phyloP scores from a whole-genome alignment of 2,797 vertebrate species.

The Sebastes elongatus region DNA sequence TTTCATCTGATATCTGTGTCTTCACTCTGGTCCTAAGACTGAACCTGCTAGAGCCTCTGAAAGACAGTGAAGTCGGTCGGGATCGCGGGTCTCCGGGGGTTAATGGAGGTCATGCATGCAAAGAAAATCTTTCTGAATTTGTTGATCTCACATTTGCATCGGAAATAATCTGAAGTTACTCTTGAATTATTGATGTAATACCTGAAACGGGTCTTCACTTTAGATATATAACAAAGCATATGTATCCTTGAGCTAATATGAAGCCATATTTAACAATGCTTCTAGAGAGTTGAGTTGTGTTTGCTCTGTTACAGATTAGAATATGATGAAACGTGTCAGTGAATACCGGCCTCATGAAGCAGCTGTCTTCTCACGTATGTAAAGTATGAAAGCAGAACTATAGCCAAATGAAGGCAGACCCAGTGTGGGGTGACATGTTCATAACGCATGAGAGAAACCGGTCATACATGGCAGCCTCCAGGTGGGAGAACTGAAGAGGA shows the following conservation, averaged over 20 bases:
- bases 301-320: neutral
- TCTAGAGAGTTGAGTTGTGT: neutral
- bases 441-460: constrained; percentile 2
- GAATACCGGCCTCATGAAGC: neutral
- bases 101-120: neutral
- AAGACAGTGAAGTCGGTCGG: too few relatives aligned
- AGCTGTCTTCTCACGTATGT: neutral
- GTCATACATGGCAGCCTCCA: constrained; percentile 26
- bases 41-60: too few relatives aligned
- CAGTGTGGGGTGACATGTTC: neutral
- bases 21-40: too few relatives aligned
- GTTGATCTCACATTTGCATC: neutral
- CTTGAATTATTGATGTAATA: neutral
- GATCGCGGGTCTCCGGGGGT: too few relatives aligned
- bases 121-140: neutral
- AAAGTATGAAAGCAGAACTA: constrained; percentile 39
- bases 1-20: too few relatives aligned
- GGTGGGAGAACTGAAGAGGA: constrained; percentile 22
- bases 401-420: constrained; percentile 30
- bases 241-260: neutral
- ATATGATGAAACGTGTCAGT: neutral
- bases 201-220: neutral
- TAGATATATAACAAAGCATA: neutral
- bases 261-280: neutral
- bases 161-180: neutral